Conservation (phyloP, 2,797 vertebrate genomes). For the Ataeniobius toweri region DNA sequence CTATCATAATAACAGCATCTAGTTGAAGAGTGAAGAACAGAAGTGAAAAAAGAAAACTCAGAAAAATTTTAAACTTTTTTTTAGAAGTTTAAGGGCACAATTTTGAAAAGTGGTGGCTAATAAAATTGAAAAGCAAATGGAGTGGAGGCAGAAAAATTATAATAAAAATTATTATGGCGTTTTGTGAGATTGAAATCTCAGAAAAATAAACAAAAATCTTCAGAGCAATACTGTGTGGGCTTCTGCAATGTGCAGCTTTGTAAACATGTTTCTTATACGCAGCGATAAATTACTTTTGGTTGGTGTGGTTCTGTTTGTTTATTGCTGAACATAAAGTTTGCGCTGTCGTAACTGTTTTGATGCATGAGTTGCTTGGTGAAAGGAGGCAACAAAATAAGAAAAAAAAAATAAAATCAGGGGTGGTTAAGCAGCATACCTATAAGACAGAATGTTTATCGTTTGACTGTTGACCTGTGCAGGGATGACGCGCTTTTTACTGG, state of each 20-base stretch:
- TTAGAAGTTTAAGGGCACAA: background rate
- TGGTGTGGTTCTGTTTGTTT: background rate
- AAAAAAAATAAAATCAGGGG: background rate
- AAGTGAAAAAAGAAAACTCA: background rate
- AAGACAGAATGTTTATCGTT: background rate
- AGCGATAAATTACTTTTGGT: background rate
- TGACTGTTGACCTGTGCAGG: background rate
- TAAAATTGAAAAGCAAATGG: background rate
- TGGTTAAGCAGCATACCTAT: background rate
- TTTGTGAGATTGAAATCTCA: background rate
- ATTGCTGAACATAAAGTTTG: conserved; percentile 4
- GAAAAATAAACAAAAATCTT: conserved; percentile 1
- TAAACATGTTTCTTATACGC: conserved; percentile 1
- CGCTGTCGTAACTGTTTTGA: background rate
- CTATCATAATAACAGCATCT: background rate
- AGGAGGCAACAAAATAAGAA: background rate
- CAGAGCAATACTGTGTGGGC: background rate
- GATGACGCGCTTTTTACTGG: background rate
- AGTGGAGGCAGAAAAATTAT: background rate
- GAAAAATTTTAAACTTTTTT: background rate
- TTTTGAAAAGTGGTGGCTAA: background rate
- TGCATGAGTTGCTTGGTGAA: background rate
- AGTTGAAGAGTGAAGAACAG: background rate
- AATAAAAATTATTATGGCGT: background rate
- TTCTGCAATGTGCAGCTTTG: background rate